Evolutionary conservation across 2,888 invertebrate species (phyloP).

Genomic region (Griposia aprilina): DNA sequence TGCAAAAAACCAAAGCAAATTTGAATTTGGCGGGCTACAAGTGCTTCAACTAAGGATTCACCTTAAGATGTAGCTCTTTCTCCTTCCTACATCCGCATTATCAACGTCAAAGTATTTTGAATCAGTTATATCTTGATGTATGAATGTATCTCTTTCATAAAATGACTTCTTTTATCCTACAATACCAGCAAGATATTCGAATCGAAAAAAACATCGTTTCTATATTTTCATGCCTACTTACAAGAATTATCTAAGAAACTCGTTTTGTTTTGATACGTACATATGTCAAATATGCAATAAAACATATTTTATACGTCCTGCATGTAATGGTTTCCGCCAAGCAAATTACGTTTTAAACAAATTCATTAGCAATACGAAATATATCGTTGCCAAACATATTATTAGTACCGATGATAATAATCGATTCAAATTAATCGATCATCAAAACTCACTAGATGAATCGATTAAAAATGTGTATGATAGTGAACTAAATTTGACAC

Average conservation of each 20-base stretch:
- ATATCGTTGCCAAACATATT: conserved; percentile 54
- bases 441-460: conserved; percentile 14
- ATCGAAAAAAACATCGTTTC: conserved; percentile 5
- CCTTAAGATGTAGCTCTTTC: neutral
- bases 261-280: conserved; percentile 63
- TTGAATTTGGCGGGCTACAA: too few relatives aligned
- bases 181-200: neutral
- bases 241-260: conserved; percentile 55
- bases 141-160: neutral
- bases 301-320: conserved; percentile 81
- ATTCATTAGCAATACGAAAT: conserved; percentile 71
- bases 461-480: conserved; percentile 23
- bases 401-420: conserved; percentile 39
- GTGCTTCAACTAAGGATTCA: too few relatives aligned
- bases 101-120: neutral
- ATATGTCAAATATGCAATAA: conserved; percentile 75
- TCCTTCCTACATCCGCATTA: too few relatives aligned
- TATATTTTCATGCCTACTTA: conserved; percentile 17
- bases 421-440: conserved; percentile 37
- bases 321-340: conserved; percentile 77
- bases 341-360: conserved; percentile 74
- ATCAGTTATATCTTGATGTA: neutral
- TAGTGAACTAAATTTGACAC: conserved; percentile 22
- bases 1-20: too few relatives aligned
- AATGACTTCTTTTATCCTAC: neutral